Conservation (phyloP, 2,888 invertebrate genomes). For the Epistrophella euchroma region DNA sequence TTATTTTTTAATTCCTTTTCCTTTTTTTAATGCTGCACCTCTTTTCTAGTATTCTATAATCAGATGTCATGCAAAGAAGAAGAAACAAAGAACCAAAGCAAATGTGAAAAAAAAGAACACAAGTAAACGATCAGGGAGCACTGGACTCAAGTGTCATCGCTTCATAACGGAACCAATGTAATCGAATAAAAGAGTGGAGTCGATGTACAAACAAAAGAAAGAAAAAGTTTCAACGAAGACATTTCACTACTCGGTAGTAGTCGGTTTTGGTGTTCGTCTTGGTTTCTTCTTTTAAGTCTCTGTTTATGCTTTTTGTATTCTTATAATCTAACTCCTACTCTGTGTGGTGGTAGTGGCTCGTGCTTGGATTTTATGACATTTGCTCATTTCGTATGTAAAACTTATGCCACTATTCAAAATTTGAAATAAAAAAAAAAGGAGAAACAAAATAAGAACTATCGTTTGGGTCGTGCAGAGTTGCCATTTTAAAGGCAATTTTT, state of each 20-base stretch:
- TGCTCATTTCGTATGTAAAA: constrained; percentile 65
- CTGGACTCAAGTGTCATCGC: constrained; percentile 74
- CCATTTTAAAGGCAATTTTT: neutral
- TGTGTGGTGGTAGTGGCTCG: neutral
- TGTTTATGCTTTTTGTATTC: constrained; percentile 15
- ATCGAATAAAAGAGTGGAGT: constrained; percentile 62
- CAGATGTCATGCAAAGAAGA: neutral
- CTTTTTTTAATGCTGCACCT: constrained; percentile 17
- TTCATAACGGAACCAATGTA: constrained; percentile 75
- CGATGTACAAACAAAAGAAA: constrained; percentile 40
- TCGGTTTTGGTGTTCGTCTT: neutral
- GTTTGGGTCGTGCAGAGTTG: neutral
- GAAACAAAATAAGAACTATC: constrained; percentile 1
- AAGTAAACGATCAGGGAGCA: constrained; percentile 62
- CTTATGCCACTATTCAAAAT: constrained; percentile 31
- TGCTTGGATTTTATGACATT: constrained; percentile 29
- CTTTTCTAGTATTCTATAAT: constrained; percentile 2
- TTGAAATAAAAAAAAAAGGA: neutral
- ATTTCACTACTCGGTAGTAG: too few species aligned
- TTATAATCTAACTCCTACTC: constrained; percentile 3
- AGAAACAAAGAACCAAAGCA: constrained; percentile 7
- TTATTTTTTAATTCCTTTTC: constrained; percentile 43
- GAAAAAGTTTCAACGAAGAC: constrained; percentile 40
- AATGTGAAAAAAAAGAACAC: constrained; percentile 14
- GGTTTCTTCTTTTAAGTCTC: neutral